Evolutionary conservation across 2,113 vertebrate species (phyloP).

Genomic region (Edolisoma coerulescens): DNA sequence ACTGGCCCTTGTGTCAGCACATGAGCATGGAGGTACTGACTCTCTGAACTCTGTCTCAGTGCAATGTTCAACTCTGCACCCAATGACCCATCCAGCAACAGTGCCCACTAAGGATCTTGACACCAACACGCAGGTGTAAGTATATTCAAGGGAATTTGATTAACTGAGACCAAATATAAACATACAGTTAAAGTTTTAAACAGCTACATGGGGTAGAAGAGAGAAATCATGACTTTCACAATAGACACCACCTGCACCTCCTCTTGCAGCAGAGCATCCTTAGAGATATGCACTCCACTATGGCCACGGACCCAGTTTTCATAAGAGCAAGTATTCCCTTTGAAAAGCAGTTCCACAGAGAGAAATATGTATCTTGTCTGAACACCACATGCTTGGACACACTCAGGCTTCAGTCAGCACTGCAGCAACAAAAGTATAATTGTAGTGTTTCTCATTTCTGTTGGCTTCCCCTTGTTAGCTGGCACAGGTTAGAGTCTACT

Average conservation of each 20-base stretch:
- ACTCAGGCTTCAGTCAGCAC: background rate
- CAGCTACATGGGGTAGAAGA: background rate
- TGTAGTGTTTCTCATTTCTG: background rate
- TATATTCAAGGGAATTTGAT: background rate
- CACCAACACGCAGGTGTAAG: background rate
- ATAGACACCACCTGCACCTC: background rate
- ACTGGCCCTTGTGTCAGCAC: background rate
- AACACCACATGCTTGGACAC: background rate
- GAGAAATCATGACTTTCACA: background rate
- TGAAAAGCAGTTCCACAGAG: background rate
- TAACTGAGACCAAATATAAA: background rate
- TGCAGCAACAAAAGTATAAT: background rate
- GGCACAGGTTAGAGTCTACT: background rate
- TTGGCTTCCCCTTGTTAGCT: background rate
- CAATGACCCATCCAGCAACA: fast-evolving
- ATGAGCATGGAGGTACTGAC: fast-evolving
- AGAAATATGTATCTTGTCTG: background rate
- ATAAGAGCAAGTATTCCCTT: background rate
- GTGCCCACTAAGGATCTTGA: background rate
- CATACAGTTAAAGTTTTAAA: background rate
- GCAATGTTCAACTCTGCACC: background rate
- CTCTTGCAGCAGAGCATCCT: background rate
- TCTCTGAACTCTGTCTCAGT: background rate
- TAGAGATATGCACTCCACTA: fast-evolving
- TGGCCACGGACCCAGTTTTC: background rate